Conservation (phyloP, 2,888 invertebrate genomes). For the Bugulina stolonifera region DNA sequence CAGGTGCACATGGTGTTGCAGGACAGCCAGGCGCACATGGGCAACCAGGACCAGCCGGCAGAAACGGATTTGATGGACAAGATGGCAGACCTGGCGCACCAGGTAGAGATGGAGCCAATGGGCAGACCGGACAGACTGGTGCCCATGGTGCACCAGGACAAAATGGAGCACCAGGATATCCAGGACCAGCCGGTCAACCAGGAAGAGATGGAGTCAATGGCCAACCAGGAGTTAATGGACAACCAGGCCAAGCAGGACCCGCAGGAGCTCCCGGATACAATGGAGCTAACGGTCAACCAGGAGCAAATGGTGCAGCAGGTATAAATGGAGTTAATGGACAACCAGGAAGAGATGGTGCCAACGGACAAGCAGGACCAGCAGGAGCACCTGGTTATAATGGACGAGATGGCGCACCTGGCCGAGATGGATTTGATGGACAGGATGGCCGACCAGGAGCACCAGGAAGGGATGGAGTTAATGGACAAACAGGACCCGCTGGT, state of each 20-base stretch:
- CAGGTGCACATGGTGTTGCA: not conserved
- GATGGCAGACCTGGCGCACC: not conserved
- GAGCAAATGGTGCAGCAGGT: not conserved
- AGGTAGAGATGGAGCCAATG: conserved; percentile 16
- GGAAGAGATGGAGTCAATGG: conserved; percentile 20
- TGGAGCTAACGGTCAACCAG: conserved; percentile 6
- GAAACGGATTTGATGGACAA: not conserved
- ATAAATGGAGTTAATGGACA: conserved; percentile 17
- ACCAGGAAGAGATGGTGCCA: conserved; percentile 24
- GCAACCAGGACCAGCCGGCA: not conserved
- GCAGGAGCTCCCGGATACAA: conserved; percentile 11
- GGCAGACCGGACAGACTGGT: conserved; percentile 25
- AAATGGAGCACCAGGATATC: conserved; percentile 16
- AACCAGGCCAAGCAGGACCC: not conserved
- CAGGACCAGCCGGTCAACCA: not conserved
- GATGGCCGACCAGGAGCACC: conserved; percentile 21
- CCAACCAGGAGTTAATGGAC: not conserved
- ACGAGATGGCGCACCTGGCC: conserved; percentile 14
- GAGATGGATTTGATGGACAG: conserved; percentile 10
- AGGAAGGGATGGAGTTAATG: conserved; percentile 14
- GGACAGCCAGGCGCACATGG: conserved; percentile 15
- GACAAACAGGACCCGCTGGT: conserved; percentile 14
- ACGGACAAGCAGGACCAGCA: conserved; percentile 23
- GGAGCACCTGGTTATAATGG: conserved; percentile 18
- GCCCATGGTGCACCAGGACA: not conserved